phyloP scores from a whole-genome alignment of 2,888 invertebrate genomes.

The Nyleta sp. region DNA sequence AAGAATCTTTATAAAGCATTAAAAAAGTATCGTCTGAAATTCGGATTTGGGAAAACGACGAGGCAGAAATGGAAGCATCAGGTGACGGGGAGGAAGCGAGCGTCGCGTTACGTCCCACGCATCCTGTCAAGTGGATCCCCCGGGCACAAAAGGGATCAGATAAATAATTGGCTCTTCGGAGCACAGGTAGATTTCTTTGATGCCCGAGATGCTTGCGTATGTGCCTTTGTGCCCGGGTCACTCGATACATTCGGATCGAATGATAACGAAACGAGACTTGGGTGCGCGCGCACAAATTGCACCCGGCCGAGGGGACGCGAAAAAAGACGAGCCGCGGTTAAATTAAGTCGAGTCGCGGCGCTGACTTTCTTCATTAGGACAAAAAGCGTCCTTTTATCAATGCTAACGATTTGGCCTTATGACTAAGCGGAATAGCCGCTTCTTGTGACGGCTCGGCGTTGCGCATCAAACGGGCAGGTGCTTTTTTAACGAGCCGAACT shows the following conservation, averaged over 20 bases:
- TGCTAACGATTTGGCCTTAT: slow-evolving; percentile 53
- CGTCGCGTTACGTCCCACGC: slow-evolving; percentile 81
- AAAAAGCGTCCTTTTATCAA: slow-evolving; percentile 56
- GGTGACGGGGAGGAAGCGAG: slow-evolving; percentile 79
- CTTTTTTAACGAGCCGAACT: slow-evolving; percentile 59
- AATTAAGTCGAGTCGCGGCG: slow-evolving; percentile 26
- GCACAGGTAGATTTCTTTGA: slow-evolving; percentile 80
- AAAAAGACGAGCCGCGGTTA: slow-evolving; percentile 6
- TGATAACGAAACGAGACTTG: slow-evolving; percentile 61
- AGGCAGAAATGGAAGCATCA: slow-evolving; percentile 68
- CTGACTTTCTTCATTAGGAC: slow-evolving; percentile 36
- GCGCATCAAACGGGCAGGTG: slow-evolving; percentile 57
- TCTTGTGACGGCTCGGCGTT: slow-evolving; percentile 40
- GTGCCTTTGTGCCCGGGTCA: slow-evolving; percentile 74
- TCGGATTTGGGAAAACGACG: slow-evolving; percentile 17
- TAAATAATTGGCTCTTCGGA: slow-evolving; percentile 81
- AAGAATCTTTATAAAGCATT: background rate
- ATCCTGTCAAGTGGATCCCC: slow-evolving; percentile 81
- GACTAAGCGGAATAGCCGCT: slow-evolving; percentile 59
- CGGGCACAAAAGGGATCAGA: slow-evolving; percentile 77
- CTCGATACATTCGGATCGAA: slow-evolving; percentile 78
- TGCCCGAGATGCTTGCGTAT: slow-evolving; percentile 76
- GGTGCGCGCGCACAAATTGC: slow-evolving; percentile 34
- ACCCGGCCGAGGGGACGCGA: background rate
- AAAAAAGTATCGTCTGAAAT: slow-evolving; percentile 38